Base-by-base conservation (phyloP, 2,113 vertebrate genomes). In the Sturnus vulgaris region DNA sequence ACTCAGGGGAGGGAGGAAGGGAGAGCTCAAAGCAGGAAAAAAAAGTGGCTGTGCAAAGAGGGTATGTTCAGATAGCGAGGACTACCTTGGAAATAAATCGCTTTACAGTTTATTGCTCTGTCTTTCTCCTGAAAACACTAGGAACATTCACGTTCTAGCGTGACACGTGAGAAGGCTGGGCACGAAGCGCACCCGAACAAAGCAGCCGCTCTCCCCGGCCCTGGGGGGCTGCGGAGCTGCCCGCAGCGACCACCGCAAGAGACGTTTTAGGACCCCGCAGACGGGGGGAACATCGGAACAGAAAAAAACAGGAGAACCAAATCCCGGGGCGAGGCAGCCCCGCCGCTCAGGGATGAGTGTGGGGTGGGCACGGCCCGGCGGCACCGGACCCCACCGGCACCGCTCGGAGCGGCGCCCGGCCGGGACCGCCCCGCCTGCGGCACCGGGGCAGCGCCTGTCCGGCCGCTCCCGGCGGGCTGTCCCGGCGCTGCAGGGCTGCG, bases 331-430 rank as follows among this genome's bases (percentile, higher is more conserved):
- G 21, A 70, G 50, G 17, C 87, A 4, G 49, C 70, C 2, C 17
- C 44, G 6, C 9, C 5, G 3, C 82, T 5, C 3, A 0, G 49
- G 5, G 49, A 47, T 3, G 15, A 4, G 20, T 0, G 72, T 0
- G 59, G 33, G 77, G 39, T 23, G 6, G 59, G 71, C 46, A 37
- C 19, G 40, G 65, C 64, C n/a, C 77, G 35, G 61, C 23, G 39
- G 79, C 72, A n/a, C 64, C 63, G 55, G 52, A 65, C 22, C 25
- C 19, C 57, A 4, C 30, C n/a, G 50, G 64, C 65, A 78, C 23
- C 64, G 3, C 14, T 63, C 44, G 31, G 31, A 42, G 83, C 63
- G 17, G 63, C 44, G 61, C 21, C n/a, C 35, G 35, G 27, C 22
- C 50, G 40, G 78, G 49, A 69, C 72, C 49, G 60, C 71, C 65